Percentiles rank a stretch among this genome's conserved stretches.
Conservation (phyloP, 2,797 vertebrate species). For the Dermochelys coriacea region DNA sequence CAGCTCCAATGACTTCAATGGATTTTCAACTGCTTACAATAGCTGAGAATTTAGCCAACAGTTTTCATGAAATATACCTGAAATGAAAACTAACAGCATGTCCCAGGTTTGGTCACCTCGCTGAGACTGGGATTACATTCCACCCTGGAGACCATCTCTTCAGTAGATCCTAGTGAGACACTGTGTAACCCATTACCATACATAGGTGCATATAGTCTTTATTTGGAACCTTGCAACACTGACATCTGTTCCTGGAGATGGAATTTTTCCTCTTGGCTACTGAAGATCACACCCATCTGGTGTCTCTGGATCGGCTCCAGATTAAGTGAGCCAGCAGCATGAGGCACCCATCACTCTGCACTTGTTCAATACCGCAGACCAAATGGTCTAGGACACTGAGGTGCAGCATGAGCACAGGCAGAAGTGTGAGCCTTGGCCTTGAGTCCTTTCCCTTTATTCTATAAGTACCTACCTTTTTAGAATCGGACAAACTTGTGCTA, state of each 20-base stretch:
- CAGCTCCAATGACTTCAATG: background rate
- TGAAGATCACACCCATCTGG: background rate
- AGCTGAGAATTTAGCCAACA: accelerated
- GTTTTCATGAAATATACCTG: background rate
- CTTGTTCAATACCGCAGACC: background rate
- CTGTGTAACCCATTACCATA: background rate
- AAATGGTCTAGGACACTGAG: accelerated
- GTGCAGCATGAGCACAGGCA: background rate
- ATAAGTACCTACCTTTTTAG: background rate
- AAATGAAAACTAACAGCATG: background rate
- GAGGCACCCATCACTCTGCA: background rate
- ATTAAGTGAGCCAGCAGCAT: background rate
- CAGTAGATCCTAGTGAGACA: constrained; percentile 4
- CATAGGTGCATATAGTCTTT: background rate
- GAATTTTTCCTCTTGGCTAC: constrained; percentile 29
- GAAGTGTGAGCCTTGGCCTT: accelerated
- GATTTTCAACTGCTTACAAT: background rate
- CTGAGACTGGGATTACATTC: background rate
- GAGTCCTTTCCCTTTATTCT: background rate
- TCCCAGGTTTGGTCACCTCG: background rate
- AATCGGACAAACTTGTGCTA: background rate
- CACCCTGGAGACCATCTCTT: background rate
- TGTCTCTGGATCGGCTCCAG: constrained; percentile 35
- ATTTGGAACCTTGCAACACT: background rate
- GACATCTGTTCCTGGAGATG: background rate